These are phyloP conservation scores for Thalassaphorura encarpata DNA, from an alignment of 1,140 invertebrate genomes.

Conservation along the genomic window DNA sequence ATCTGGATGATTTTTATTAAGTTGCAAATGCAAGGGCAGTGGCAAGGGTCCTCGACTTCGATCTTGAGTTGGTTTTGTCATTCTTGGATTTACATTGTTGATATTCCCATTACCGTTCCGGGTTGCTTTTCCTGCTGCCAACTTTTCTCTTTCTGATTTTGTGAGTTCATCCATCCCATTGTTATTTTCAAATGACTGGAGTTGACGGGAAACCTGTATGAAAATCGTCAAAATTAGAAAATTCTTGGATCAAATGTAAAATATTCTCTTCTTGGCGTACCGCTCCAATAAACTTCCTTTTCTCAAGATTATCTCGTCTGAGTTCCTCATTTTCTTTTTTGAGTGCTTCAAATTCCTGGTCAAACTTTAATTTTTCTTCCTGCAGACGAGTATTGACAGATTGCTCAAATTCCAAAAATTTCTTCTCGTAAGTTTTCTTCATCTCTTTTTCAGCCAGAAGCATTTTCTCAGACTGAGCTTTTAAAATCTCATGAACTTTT, in stretches of 20 bases:
- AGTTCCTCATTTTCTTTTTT: conserved; percentile 12
- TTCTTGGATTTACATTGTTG: too few relatives aligned
- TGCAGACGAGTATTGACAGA: background rate
- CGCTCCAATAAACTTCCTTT: conserved; percentile 2
- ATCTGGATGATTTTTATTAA: too few relatives aligned
- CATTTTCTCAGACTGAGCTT: conserved; percentile 1
- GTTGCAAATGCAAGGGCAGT: too few relatives aligned
- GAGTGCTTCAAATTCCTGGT: background rate
- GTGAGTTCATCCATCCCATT: background rate
- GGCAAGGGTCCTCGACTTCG: too few relatives aligned
- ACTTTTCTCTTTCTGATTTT: background rate
- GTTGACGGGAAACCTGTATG: background rate
- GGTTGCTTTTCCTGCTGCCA: too few relatives aligned
- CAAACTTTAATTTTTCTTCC: background rate
- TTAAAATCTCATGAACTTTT: conserved; percentile 2
- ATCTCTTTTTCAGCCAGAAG: background rate
- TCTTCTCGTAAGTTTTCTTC: background rate
- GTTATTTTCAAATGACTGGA: background rate
- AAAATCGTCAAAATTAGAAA: background rate
- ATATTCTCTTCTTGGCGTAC: background rate
- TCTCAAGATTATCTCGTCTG: too few relatives aligned
- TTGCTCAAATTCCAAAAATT: too few relatives aligned
- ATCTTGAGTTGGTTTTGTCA: too few relatives aligned
- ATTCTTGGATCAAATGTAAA: background rate
- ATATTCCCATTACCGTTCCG: too few relatives aligned